These are phyloP conservation scores for Drosophila anomalipes DNA, from an alignment of 2,888 invertebrate species.

Conservation along the genomic window DNA sequence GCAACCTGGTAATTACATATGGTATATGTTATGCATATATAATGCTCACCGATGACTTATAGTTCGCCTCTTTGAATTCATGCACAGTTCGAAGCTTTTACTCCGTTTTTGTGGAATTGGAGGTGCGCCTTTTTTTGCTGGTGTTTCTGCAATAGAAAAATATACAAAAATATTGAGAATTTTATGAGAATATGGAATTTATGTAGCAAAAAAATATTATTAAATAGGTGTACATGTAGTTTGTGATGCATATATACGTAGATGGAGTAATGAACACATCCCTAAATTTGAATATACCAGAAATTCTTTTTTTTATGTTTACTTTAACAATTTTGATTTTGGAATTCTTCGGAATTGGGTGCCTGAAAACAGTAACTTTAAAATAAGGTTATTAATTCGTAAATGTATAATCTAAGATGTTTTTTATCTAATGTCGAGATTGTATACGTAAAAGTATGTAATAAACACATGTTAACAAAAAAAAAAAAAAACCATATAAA, in stretches of 20 bases:
- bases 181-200: neutral
- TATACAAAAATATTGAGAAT: neutral
- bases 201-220: neutral
- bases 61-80: constrained; percentile 94
- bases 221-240: neutral
- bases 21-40: neutral
- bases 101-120: constrained; percentile 89
- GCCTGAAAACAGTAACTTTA: neutral
- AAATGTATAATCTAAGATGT: neutral
- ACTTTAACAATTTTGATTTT: neutral
- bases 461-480: neutral
- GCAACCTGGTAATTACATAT: neutral
- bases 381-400: neutral
- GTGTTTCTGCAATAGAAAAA: constrained; percentile 91
- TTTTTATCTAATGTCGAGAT: neutral
- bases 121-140: constrained; percentile 96
- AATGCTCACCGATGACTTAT: constrained; percentile 91
- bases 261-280: neutral
- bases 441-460: neutral
- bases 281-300: neutral
- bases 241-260: constrained; percentile 4
- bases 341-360: neutral
- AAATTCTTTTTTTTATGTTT: neutral
- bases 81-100: constrained; percentile 92
- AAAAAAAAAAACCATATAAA: neutral